Evolutionary conservation across 2,888 invertebrate genomes (phyloP).

Genomic region (Mystacides longicornis): DNA sequence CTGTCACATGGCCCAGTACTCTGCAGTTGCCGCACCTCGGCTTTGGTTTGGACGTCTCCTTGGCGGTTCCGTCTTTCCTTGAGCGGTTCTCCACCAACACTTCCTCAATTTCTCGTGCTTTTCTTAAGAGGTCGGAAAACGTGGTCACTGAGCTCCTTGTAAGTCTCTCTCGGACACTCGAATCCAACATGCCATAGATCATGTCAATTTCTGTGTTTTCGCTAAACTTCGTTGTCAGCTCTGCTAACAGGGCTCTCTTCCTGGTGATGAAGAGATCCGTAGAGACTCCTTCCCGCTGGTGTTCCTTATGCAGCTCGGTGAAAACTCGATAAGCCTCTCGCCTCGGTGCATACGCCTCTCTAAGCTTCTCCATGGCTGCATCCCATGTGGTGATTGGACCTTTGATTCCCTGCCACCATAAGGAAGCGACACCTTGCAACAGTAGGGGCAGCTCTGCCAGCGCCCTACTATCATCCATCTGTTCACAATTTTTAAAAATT

Average conservation of each 20-base stretch:
- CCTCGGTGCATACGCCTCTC: background rate
- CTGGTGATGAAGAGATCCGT: background rate
- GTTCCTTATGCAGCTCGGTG: background rate
- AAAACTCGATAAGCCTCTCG: background rate
- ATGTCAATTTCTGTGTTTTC: no score
- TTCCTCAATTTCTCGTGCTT: slow-evolving; percentile 4
- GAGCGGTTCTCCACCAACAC: no score
- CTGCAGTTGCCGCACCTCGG: slow-evolving; percentile 3
- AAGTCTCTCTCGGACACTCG: background rate
- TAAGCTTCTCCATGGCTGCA: background rate
- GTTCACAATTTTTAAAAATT: background rate
- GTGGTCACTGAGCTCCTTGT: background rate
- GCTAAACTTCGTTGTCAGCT: no score
- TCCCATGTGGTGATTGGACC: background rate
- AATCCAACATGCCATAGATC: background rate
- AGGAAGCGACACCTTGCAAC: background rate
- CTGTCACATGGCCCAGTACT: background rate
- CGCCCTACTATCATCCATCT: background rate
- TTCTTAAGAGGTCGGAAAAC: background rate
- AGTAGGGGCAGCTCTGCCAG: background rate
- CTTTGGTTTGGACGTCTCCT: no score
- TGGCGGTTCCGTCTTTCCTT: no score
- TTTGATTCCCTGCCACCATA: background rate
- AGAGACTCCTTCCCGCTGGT: background rate
- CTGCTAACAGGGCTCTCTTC: background rate